Conservation (phyloP, 2,797 vertebrate genomes). For the Pangasius sanitwongsei region DNA sequence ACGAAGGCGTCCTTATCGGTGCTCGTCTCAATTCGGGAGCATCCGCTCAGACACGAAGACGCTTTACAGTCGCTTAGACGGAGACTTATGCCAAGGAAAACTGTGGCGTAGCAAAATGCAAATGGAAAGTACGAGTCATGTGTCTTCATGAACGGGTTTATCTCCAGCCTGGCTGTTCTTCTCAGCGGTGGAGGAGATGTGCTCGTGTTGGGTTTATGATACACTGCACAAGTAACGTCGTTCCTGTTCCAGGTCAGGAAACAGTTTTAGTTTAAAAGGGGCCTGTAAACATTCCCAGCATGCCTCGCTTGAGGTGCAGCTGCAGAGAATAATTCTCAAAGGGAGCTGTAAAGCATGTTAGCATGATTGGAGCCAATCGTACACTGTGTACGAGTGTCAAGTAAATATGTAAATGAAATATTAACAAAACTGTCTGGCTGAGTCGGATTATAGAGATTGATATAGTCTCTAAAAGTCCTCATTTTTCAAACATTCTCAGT, state of each 20-base stretch:
- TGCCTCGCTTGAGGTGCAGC: constrained; percentile 13
- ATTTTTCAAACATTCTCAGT: not conserved
- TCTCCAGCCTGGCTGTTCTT: not conserved
- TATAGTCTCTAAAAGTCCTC: not conserved
- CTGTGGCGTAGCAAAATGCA: not conserved
- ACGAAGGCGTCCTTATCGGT: not conserved
- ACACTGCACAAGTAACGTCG: not conserved
- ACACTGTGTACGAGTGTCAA: not conserved
- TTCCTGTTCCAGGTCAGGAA: constrained; percentile 36
- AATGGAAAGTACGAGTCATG: not conserved
- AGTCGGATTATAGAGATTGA: not conserved
- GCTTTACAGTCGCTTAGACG: not conserved
- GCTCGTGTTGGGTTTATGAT: constrained; percentile 25
- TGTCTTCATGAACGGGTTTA: not conserved
- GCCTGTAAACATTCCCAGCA: constrained; percentile 48
- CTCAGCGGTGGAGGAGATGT: not conserved
- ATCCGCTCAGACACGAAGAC: constrained; percentile 27
- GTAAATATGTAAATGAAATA: not conserved
- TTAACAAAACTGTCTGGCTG: not conserved
- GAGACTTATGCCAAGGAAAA: constrained; percentile 4
- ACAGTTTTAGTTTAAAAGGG: constrained; percentile 37
- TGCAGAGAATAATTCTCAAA: not conserved
- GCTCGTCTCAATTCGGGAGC: not conserved
- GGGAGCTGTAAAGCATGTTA: not conserved
- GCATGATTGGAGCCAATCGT: not conserved